Evolutionary conservation across 1,140 invertebrate genomes (phyloP).

Genomic region (Parasteatoda tepidariorum): DNA sequence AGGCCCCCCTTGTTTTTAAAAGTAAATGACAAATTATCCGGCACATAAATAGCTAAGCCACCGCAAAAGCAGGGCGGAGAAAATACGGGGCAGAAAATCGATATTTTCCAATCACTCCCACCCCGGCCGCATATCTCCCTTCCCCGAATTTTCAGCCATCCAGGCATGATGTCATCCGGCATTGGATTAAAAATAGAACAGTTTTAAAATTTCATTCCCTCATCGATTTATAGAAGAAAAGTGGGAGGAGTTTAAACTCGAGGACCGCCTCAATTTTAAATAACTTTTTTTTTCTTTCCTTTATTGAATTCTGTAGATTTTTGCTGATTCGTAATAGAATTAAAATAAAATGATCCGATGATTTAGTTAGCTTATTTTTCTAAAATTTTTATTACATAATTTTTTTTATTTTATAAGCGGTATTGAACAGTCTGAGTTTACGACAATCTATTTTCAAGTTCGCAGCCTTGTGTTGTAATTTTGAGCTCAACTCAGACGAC

Average conservation of each 20-base stretch:
- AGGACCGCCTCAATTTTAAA: conserved; percentile 1
- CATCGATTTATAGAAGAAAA: no score
- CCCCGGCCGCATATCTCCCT: conserved; percentile 1
- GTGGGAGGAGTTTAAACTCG: not conserved
- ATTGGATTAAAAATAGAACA: no score
- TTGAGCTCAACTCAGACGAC: no score
- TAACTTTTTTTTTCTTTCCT: not conserved
- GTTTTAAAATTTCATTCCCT: conserved; percentile 41
- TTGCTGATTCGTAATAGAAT: no score
- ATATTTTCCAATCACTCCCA: conserved; percentile 52
- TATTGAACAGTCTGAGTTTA: no score
- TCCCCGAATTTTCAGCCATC: not conserved
- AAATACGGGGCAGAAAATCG: conserved; percentile 15
- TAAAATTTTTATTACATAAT: no score
- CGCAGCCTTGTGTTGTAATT: no score
- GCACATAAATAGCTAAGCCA: conserved; percentile 29
- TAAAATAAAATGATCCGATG: no score
- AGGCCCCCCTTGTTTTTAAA: not conserved
- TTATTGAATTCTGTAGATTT: no score
- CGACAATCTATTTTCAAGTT: no score
- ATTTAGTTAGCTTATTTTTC: no score
- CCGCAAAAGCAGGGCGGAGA: conserved; percentile 14
- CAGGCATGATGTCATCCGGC: conserved; percentile 12
- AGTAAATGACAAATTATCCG: conserved; percentile 34
- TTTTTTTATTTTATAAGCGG: no score